phyloP scores from a whole-genome alignment of 2,888 invertebrate genomes.

The Opisthograptis luteolata region DNA sequence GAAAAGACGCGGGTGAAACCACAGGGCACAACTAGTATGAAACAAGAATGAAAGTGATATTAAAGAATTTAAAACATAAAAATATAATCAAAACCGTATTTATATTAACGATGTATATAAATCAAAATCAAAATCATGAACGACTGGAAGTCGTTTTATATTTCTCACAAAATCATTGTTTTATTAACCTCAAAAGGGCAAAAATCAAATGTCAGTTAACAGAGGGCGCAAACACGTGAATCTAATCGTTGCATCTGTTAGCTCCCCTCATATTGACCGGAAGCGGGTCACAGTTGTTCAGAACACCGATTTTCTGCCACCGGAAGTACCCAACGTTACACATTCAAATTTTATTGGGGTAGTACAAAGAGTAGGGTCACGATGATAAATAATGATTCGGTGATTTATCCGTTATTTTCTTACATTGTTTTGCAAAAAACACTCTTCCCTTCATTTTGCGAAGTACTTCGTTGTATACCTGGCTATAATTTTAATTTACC shows the following conservation, averaged over 20 bases:
- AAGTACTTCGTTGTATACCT: too few relatives aligned
- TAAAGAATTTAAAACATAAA: neutral
- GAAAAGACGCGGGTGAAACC: too few relatives aligned
- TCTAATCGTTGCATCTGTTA: constrained; percentile 82
- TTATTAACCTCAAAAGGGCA: constrained; percentile 39
- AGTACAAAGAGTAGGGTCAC: constrained; percentile 66
- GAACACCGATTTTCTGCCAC: constrained; percentile 81
- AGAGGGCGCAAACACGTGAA: constrained; percentile 60
- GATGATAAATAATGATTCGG: constrained; percentile 53
- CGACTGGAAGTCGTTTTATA: constrained; percentile 1
- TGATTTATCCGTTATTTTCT: constrained; percentile 35
- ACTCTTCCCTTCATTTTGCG: neutral
- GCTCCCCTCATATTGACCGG: constrained; percentile 77
- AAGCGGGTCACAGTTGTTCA: constrained; percentile 81
- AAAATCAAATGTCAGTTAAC: constrained; percentile 70
- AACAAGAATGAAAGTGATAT: too few relatives aligned
- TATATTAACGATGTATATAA: neutral
- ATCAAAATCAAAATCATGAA: too few relatives aligned
- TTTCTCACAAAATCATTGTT: constrained; percentile 12
- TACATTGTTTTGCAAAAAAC: constrained; percentile 20
- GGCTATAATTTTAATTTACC: too few relatives aligned
- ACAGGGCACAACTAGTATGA: too few relatives aligned
- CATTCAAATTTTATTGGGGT: constrained; percentile 81
- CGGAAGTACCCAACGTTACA: constrained; percentile 80
- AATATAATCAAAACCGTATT: neutral